Base-by-base conservation (phyloP, 2,797 vertebrate genomes). In the Alosa sapidissima region DNA sequence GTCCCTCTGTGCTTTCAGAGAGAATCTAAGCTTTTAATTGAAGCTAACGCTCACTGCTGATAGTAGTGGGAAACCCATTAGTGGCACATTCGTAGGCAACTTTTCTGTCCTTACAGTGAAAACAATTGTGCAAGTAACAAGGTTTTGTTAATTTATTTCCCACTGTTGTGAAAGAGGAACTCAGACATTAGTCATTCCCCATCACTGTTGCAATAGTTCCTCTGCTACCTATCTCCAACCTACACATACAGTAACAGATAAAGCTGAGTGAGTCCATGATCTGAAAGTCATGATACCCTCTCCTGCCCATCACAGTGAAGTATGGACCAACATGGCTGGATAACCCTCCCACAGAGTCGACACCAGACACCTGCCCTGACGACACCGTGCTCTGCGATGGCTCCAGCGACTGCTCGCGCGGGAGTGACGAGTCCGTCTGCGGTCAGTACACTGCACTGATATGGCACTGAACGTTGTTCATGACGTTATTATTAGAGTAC, bases 371-470 rank as follows among this genome's bases (percentile, higher is more conserved):
- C 85, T 97, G 96, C 88, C 89, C 89, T 2, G 21, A 49, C 55
- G 84, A 87, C 0, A 33, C 93, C 0, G 92, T 95, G 84, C 90
- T 89, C 83, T 97, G 96, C 7, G 89, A 97, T 0, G 96, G 95
- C 10, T 0, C 93, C 0, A 88, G 83, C 0, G 96, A 97, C 88
- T 97, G 96, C 90, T 93, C 91, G 1, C 91, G 89, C 84, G 92
- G 92, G 86, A 96, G 95, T 0, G 96, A 97, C 0, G 96, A 97
- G 90, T 92, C 94, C 62, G 92, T 91, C 87, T 97, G 96, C 0
- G 96, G 96, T 97, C 90, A 95, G 93, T 88, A 36, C n/a, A 82
- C 8, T 58, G 13, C 28, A 81, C 28, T 49, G 2, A 14, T 41
- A 41, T 41, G 41, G 10, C 7, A 81, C 68, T 21, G 2, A 75